Evolutionary conservation across 2,113 vertebrate species (phyloP), one percentile per base, ranked within the genome.

Genomic region (Gymnorhina tibicen): DNA sequence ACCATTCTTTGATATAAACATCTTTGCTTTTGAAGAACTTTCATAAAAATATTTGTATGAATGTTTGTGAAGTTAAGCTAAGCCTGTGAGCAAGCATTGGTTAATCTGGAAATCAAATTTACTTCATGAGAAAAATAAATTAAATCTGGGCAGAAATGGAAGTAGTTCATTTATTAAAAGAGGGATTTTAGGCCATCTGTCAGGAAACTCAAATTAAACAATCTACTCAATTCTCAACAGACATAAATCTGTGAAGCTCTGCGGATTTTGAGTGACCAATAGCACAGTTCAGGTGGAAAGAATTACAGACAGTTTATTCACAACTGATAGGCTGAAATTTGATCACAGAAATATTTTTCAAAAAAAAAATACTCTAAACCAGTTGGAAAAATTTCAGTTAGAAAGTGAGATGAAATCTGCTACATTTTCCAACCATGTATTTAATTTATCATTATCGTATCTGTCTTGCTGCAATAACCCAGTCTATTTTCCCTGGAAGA

Each of bases 181-280:
- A 75, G 60, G 55, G 24, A 79, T 85, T 96, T 91, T 82, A 81
- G 32, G 42, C 76, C 89, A 91, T 96, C 89, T 94, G 74, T 95
- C 69, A 83, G 91, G 81, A 95, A 93, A 79, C 26, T 62, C 58
- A 82, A 73, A 56, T 85, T 72, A 92, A 91, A 76, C 77, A 91
- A 60, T 87, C 66, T 79, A 67, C 26, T 82, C 42, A 74, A 0
- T 69, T 89, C 37, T 69, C 67, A 85, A 26, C 26, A 90, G 35
- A 79, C 3, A 2, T 35, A 76, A 82, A 91, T 78, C 49, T 75
- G 53, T 60, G 41, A 87, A 83, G n/a, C 37, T 60, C 30, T 83
- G 67, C 53, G 63, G 70, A 80, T 89, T 95, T 21, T 75, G 14
- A 85, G 81, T 89, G 58, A 27, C 58, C 74, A 77, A 32, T 7